Base-by-base conservation (phyloP, 2,888 invertebrate genomes). In the Epinotia nisella region DNA sequence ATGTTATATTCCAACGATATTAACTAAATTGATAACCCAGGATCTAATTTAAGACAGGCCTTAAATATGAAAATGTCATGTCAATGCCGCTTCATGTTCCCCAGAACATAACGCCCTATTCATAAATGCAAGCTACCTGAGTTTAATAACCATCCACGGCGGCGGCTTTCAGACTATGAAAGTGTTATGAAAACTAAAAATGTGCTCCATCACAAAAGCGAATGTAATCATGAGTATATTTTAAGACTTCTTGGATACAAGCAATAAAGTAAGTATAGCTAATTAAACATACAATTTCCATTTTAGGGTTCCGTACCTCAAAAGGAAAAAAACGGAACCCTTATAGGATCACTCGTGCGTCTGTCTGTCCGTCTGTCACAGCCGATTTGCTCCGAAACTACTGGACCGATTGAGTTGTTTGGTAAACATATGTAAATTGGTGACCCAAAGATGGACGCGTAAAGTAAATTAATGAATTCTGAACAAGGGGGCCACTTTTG, bases 11-110 rank as follows among this genome's bases (percentile, higher is more conserved):
- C 13, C 15, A 45, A 15, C 0, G 5, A 49, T 45, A 13, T 0
- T 0, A 45, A 49, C n/a, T n/a, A n/a, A 5, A 49, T 49, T 5
- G 5, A 49, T 2, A n/a, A 49, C 7, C 4, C n/a, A n/a, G n/a
- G 49, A 49, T n/a, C n/a, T n/a, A 1, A n/a, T 49, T 49, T 1
- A n/a, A 15, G 13, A 15, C 15, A 45, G 15, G 3, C 15, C 3
- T 15, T 13, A 13, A 49, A 45, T 45, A 5, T 3, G 15, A 49
- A n/a, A 49, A n/a, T 45, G 15, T 45, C 93, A n/a, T 86, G 89
- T 49, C 83, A 88, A 82, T 94, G 94, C 76, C 91, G 92, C 1
- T 85, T 90, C 19, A 91, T 90, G 78, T 93, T 93, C 69, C 93
- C 94, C 0, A 76, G 85, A 11, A 85, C 84, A 4, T 83, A 91